These are phyloP conservation scores for Xiphias gladius DNA, from an alignment of 2,113 vertebrate genomes.

Conservation along the genomic window DNA sequence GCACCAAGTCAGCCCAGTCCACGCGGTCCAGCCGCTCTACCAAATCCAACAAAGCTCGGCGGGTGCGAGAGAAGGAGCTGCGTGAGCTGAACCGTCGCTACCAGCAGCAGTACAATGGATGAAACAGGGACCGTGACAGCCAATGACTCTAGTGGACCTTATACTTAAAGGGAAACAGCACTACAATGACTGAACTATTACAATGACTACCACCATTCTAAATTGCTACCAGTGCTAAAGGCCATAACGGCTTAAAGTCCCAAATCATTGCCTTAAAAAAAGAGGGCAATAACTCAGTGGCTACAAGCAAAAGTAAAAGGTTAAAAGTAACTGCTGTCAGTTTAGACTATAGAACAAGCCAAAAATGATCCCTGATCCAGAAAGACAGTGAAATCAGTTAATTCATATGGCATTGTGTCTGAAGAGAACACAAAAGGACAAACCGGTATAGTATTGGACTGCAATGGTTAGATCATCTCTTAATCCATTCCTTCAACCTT, in stretches of 20 bases:
- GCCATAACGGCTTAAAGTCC: constrained; percentile 4
- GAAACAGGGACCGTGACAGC: constrained; percentile 56
- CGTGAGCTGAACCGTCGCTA: constrained; percentile 97
- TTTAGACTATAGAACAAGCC: constrained; percentile 16
- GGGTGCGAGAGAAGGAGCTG: constrained; percentile 94
- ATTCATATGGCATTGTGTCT: constrained; percentile 11
- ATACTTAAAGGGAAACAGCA: neutral
- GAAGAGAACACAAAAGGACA: constrained; percentile 32
- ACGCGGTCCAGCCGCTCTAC: constrained; percentile 96
- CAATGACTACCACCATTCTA: neutral
- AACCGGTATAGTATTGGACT: constrained; percentile 11
- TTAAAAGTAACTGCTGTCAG: constrained; percentile 31
- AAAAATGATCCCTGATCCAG: constrained; percentile 8
- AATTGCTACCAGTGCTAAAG: constrained; percentile 8
- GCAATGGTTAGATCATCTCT: constrained; percentile 49
- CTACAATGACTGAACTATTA: constrained; percentile 8
- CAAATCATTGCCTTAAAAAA: constrained; percentile 14
- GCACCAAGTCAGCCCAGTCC: constrained; percentile 97
- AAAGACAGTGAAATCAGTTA: constrained; percentile 31
- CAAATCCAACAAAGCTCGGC: constrained; percentile 95
- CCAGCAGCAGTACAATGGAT: constrained; percentile 96
- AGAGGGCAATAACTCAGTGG: neutral
- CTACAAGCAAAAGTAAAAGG: neutral
- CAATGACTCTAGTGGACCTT: neutral
- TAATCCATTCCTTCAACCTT: constrained; percentile 35